Conservation (phyloP, 2,797 vertebrate species). For the Peromyscus eremicus region DNA sequence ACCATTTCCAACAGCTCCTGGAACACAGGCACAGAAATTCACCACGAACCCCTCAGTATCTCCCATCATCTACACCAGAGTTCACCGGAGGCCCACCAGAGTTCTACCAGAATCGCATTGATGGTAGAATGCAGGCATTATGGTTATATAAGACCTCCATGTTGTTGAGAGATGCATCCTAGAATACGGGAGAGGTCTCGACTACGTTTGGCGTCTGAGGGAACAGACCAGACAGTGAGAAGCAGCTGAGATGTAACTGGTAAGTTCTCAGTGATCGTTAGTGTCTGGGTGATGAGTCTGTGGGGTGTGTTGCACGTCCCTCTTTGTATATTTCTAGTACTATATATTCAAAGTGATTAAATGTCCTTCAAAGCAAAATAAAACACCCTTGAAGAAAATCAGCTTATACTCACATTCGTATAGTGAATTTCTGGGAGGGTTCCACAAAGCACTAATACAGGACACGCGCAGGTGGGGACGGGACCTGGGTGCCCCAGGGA, state of each 20-base stretch:
- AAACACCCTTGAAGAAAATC: not conserved
- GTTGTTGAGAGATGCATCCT: not conserved
- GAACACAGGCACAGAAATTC: not conserved
- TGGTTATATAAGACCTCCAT: not conserved
- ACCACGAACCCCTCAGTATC: not conserved
- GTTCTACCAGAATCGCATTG: not conserved
- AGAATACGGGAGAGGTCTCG: not conserved
- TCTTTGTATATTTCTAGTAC: constrained; percentile 23
- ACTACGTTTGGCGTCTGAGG: not conserved
- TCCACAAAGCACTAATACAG: not conserved
- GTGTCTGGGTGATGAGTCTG: not conserved
- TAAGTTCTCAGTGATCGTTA: not conserved
- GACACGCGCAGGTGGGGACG: not conserved
- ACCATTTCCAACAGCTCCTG: not conserved
- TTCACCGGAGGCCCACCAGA: not conserved
- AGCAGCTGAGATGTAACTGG: accelerated
- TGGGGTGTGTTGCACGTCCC: not conserved
- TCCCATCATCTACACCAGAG: not conserved
- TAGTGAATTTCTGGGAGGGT: not conserved
- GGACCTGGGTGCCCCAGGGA: not conserved
- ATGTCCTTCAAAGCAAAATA: constrained; percentile 20
- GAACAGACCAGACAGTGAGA: not conserved
- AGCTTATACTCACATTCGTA: not conserved
- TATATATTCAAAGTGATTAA: not conserved
- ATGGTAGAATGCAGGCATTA: not conserved